Percentiles rank a stretch among this genome's conserved stretches.
These are phyloP conservation scores for Tridacna crocea DNA, from an alignment of 2,888 invertebrate species.

Conservation along the genomic window DNA sequence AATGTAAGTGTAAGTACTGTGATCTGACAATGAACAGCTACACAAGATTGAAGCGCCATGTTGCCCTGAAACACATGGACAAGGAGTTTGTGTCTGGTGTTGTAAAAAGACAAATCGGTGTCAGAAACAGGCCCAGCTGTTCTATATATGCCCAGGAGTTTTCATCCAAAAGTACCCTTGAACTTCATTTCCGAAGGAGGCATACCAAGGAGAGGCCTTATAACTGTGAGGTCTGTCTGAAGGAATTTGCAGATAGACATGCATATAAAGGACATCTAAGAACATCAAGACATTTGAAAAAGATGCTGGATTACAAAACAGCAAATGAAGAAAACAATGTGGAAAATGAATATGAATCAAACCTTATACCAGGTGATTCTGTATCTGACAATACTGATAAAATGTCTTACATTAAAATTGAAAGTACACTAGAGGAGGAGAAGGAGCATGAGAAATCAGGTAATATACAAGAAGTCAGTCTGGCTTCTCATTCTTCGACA, in stretches of 20 bases:
- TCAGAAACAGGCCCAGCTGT: conserved; percentile 64
- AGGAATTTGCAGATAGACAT: conserved; percentile 37
- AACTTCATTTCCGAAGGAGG: conserved; percentile 32
- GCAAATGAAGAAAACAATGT: conserved; percentile 3
- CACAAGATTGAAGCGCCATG: conserved; percentile 73
- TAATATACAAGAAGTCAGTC: too few relatives aligned
- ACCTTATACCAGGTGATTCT: background rate
- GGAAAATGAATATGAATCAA: background rate
- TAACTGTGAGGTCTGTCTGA: conserved; percentile 44
- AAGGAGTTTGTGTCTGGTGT: conserved; percentile 53
- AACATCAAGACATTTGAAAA: conserved; percentile 31
- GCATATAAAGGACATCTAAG: conserved; percentile 15
- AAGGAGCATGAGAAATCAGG: too few relatives aligned
- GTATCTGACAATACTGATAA: background rate
- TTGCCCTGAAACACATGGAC: conserved; percentile 70
- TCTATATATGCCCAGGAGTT: conserved; percentile 60
- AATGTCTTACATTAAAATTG: background rate
- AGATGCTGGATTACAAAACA: background rate
- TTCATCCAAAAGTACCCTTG: conserved; percentile 60
- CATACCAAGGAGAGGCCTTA: conserved; percentile 35
- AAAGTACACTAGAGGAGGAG: background rate
- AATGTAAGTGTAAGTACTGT: conserved; percentile 78
- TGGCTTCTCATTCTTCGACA: background rate
- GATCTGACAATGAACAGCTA: conserved; percentile 73
- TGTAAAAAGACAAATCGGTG: conserved; percentile 56